Evolutionary conservation across 2,113 vertebrate genomes (phyloP), one percentile per base, ranked within the genome.

Genomic region (Podarcis muralis): DNA sequence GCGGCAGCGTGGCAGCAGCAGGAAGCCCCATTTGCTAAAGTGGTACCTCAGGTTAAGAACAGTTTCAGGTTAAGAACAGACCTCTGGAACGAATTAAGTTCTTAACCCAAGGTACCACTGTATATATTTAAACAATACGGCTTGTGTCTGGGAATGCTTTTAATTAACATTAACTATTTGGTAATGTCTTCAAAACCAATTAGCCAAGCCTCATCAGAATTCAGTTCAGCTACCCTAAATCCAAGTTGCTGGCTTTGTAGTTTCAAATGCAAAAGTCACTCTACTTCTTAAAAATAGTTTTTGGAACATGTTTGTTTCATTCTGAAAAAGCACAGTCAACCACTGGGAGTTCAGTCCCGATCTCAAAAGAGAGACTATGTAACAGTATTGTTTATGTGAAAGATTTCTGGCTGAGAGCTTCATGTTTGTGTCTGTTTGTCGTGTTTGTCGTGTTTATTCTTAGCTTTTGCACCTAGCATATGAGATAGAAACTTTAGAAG

Each of bases 71-170:
- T 43, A 43, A 43, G 43, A 43, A 43, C 6, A 6, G 43, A 43
- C 43, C 43, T 43, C 43, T 1, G 1, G 43, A 43, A 43, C 43
- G 43, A 43, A 43, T 43, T 43, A 43, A 43, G 43, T 43, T 43
- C 43, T 43, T 43, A 43, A 43, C 43, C 6, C 43, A 6, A 43
- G 43, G 43, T 43, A 43, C 43, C 43, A 43, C 43, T 43, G 43
- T 43, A 85, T 85, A 76, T 85, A 85, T 76, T 85, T 76, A 76
- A 76, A 76, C 84, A 85, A 62, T 85, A 76, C 59, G 84, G 84
- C 16, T 62, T 62, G 23, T 62, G 71, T 35, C 72, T 76, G n/a
- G 18, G 20, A 30, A 62, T 85, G 48, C 18, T 85, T 85, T 85
- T 85, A 75, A 85, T 85, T 85, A 76, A 85, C 72, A 62, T 27